Percentiles rank a stretch among this genome's conserved stretches.
phyloP scores from a whole-genome alignment of 2,888 invertebrate genomes.

The Netelia fuscicornis region DNA sequence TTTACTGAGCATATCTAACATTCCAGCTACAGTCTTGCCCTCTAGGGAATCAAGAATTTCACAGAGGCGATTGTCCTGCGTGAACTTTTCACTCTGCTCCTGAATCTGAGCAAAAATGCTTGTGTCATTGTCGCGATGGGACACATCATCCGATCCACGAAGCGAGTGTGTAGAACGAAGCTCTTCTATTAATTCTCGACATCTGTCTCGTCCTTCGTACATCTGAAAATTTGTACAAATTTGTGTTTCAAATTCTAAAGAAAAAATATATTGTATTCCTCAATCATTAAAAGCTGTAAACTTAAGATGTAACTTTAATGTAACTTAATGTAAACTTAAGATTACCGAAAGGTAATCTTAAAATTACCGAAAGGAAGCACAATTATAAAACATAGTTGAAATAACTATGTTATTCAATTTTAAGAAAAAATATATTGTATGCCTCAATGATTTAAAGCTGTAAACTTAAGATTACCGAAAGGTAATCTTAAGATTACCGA shows the following conservation, averaged over 20 bases:
- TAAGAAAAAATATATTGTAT: too few relatives aligned
- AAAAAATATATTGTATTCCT: too few relatives aligned
- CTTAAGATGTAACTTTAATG: too few relatives aligned
- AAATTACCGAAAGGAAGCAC: too few relatives aligned
- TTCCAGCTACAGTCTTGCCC: constrained; percentile 90
- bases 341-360: too few relatives aligned
- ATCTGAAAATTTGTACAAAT: constrained; percentile 85
- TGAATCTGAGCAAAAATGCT: constrained; percentile 64
- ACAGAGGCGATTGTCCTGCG: constrained; percentile 86
- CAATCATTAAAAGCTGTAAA: constrained; percentile 4
- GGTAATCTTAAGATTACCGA: too few relatives aligned
- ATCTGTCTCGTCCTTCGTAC: constrained; percentile 89
- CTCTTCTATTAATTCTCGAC: constrained; percentile 90
- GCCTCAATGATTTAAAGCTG: too few relatives aligned
- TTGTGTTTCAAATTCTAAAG: too few relatives aligned
- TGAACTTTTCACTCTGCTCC: constrained; percentile 65
- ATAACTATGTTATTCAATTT: too few relatives aligned
- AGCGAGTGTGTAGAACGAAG: constrained; percentile 89
- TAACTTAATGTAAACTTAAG: neutral
- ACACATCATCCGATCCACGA: constrained; percentile 85
- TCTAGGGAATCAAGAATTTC: constrained; percentile 90
- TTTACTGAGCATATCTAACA: constrained; percentile 89
- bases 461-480: too few relatives aligned
- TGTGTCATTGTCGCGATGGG: constrained; percentile 78
- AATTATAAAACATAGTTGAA: neutral